Percentiles rank a stretch among this genome's conserved stretches.
These are phyloP conservation scores for Rallus crepitans DNA, from an alignment of 2,797 vertebrate genomes.

Conservation along the genomic window DNA sequence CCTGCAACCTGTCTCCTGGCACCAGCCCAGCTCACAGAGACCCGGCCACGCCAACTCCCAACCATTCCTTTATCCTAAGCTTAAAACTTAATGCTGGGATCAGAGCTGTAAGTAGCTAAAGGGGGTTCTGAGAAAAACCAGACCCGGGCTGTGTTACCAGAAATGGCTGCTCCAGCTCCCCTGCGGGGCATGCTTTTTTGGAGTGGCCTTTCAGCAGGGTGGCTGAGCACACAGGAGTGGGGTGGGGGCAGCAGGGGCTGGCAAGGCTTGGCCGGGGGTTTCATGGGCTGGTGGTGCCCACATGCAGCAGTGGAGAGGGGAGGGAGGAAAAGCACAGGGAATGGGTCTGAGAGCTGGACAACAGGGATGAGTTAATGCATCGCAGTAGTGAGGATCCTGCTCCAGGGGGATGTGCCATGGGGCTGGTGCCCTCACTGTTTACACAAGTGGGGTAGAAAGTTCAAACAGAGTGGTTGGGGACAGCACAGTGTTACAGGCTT, in stretches of 20 bases:
- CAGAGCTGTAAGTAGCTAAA: constrained; percentile 53
- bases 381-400: not conserved
- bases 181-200: not conserved
- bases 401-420: not conserved
- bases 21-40: not conserved
- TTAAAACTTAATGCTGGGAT: constrained; percentile 50
- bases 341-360: not conserved
- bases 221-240: not conserved
- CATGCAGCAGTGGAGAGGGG: not conserved
- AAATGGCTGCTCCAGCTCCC: not conserved
- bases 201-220: not conserved
- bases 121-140: constrained; percentile 10
- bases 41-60: not conserved
- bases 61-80: constrained; percentile 43
- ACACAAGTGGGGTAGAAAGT: not conserved
- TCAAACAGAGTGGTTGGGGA: not conserved
- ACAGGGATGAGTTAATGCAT: not conserved
- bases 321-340: not conserved
- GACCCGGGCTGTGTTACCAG: not conserved
- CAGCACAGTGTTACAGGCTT: not conserved
- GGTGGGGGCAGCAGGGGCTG: not conserved
- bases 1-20: constrained; percentile 46
- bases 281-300: not conserved
- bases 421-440: not conserved
- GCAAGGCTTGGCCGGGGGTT: not conserved